Conservation (phyloP, 2,888 invertebrate species). For the Caenorhabditis macrosperma region DNA sequence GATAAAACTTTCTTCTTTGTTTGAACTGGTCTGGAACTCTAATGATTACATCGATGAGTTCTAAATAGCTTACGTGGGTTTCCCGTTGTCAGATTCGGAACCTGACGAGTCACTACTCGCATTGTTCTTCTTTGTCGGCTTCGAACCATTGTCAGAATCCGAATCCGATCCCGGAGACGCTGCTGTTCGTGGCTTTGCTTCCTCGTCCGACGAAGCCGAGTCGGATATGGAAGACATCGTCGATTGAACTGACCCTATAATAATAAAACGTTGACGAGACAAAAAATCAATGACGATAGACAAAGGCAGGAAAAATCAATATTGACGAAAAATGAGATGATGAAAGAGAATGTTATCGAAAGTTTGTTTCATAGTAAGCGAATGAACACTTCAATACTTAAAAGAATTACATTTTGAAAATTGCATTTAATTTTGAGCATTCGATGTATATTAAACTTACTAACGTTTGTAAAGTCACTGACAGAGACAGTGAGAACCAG, state of each 20-base stretch:
- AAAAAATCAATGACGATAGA: neutral
- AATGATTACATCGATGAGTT: neutral
- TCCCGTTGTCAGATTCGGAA: constrained; percentile 42
- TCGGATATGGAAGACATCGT: constrained; percentile 39
- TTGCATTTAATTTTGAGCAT: too few relatives aligned
- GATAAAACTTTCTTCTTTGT: constrained; percentile 40
- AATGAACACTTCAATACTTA: too few relatives aligned
- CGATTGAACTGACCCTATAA: constrained; percentile 32
- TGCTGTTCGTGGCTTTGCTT: neutral
- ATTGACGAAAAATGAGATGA: neutral
- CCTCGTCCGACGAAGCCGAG: constrained; percentile 48
- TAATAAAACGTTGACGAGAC: neutral
- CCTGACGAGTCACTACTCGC: constrained; percentile 31
- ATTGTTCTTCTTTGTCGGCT: constrained; percentile 17
- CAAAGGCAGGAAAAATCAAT: neutral
- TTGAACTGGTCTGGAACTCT: constrained; percentile 23
- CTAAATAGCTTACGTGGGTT: constrained; percentile 8
- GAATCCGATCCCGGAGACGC: constrained; percentile 36
- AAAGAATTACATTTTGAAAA: too few relatives aligned
- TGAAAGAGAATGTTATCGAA: neutral
- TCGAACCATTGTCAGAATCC: constrained; percentile 7
- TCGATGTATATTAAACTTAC: too few relatives aligned
- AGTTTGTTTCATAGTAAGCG: too few relatives aligned
- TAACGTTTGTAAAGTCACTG: too few relatives aligned
- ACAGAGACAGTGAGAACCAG: too few relatives aligned